phyloP scores from a whole-genome alignment of 2,113 vertebrate genomes.

The Thryonomys swinderianus region DNA sequence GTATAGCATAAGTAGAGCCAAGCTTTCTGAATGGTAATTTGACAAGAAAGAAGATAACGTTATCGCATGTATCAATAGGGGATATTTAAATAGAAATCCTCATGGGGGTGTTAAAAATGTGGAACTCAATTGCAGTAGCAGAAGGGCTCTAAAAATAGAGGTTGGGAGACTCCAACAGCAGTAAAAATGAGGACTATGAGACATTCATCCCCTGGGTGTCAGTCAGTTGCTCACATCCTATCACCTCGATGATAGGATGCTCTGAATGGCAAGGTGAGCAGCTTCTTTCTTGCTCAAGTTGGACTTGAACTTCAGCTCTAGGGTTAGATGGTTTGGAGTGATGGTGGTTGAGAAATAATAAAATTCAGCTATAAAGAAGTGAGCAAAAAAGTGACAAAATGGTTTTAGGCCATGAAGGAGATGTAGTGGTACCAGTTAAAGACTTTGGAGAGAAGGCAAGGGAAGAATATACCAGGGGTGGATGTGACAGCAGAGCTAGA shows the following conservation, averaged over 20 bases:
- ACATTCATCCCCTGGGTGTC: neutral
- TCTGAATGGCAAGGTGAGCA: neutral
- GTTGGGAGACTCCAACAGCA: neutral
- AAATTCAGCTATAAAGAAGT: neutral
- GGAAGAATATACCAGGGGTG: neutral
- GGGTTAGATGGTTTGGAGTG: neutral
- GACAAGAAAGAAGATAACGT: neutral
- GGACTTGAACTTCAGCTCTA: neutral
- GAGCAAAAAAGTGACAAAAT: neutral
- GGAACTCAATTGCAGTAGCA: neutral
- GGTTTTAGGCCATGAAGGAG: conserved; percentile 1
- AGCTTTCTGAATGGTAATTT: conserved; percentile 41
- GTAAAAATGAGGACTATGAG: neutral
- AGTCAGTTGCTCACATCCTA: neutral
- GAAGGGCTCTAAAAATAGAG: neutral
- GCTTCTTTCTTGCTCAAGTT: neutral
- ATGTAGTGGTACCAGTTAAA: conserved; percentile 22
- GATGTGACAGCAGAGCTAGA: neutral
- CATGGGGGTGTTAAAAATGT: neutral
- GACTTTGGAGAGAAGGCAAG: neutral
- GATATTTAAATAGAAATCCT: neutral
- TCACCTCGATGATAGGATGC: neutral
- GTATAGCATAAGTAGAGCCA: neutral
- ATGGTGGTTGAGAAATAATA: neutral
- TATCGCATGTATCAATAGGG: neutral